Conservation (phyloP, 2,888 invertebrate genomes). For the Anodontia alba region DNA sequence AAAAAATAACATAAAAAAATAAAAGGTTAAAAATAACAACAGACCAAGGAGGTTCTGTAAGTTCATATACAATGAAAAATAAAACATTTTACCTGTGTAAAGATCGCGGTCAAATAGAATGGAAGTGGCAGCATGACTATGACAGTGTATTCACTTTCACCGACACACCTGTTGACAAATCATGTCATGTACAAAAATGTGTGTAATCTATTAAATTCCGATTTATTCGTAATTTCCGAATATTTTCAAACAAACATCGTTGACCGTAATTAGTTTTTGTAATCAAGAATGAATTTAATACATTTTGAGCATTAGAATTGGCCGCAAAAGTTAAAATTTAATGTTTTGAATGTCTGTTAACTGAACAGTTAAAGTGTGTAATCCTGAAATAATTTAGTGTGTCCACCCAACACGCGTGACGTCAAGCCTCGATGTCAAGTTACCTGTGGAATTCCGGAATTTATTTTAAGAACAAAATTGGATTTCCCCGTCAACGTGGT, state of each 20-base stretch:
- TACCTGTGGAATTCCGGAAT: neutral
- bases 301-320: too few species aligned
- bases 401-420: neutral
- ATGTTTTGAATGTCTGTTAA: too few species aligned
- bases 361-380: neutral
- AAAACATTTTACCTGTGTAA: constrained; percentile 23
- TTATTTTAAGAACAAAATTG: neutral
- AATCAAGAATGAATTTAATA: too few species aligned
- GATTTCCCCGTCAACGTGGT: neutral
- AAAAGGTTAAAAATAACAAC: too few species aligned
- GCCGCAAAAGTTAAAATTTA: too few species aligned
- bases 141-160: neutral
- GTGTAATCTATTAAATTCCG: neutral
- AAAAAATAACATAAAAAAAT: too few species aligned
- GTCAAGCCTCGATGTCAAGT: neutral
- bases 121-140: constrained; percentile 22
- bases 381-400: constrained; percentile 10
- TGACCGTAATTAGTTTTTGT: too few species aligned
- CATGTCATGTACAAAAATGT: neutral
- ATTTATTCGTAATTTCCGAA: neutral
- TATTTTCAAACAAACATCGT: neutral
- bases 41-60: too few species aligned
- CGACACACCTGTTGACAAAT: constrained; percentile 18
- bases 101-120: constrained; percentile 30
- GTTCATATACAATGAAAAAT: too few species aligned